Conservation (phyloP, 2,113 vertebrate species). For the Alethe castanea region DNA sequence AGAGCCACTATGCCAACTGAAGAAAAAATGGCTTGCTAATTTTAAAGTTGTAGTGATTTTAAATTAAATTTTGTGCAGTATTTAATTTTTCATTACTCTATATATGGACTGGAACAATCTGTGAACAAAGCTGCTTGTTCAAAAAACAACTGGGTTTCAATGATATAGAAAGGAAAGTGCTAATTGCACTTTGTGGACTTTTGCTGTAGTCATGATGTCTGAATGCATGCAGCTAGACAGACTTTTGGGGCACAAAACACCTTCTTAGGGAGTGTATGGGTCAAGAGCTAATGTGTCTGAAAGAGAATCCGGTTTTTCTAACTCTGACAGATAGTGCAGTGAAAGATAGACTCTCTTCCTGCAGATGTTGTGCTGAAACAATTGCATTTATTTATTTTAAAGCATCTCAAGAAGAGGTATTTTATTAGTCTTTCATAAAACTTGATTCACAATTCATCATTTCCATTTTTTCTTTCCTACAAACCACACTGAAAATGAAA, state of each 20-base stretch:
- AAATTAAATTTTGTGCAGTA: background rate
- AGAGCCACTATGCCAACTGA: background rate
- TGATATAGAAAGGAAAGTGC: background rate
- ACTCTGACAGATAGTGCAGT: background rate
- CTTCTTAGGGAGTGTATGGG: background rate
- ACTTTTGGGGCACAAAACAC: background rate
- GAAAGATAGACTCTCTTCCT: background rate
- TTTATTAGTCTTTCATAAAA: background rate
- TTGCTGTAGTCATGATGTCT: background rate
- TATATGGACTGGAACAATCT: background rate
- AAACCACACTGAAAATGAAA: background rate
- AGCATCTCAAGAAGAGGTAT: background rate
- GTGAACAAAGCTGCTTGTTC: background rate
- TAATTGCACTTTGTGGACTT: background rate
- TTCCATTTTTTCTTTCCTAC: background rate
- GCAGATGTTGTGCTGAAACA: background rate
- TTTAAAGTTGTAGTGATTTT: background rate
- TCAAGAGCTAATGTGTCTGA: background rate
- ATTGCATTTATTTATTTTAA: background rate
- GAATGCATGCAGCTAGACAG: background rate
- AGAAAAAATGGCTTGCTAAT: conserved; percentile 1
- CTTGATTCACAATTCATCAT: background rate
- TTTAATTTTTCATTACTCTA: conserved; percentile 19
- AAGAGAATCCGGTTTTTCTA: background rate
- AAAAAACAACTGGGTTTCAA: background rate